Evolutionary conservation across 2,888 invertebrate species (phyloP).

Genomic region (Thera britannica): DNA sequence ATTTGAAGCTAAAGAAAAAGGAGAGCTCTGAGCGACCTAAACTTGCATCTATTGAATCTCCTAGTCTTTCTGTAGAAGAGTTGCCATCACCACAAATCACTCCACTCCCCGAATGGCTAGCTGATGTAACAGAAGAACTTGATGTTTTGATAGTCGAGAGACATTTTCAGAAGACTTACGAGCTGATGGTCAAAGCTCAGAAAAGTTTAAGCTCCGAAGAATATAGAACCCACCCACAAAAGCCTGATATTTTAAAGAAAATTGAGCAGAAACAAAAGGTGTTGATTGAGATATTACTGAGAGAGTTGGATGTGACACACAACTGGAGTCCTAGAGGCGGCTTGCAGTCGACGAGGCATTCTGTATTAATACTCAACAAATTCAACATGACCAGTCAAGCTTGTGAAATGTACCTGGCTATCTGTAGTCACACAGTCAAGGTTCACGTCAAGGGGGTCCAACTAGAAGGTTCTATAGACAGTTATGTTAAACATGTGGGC

Average conservation of each 20-base stretch:
- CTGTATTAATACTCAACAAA: constrained; percentile 93
- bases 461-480: constrained; percentile 90
- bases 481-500: constrained; percentile 92
- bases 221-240: constrained; percentile 71
- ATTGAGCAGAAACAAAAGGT: constrained; percentile 89
- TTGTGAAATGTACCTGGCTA: constrained; percentile 91
- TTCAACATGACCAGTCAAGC: constrained; percentile 89
- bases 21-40: constrained; percentile 72
- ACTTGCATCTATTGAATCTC: constrained; percentile 72
- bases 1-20: constrained; percentile 83
- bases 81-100: constrained; percentile 70
- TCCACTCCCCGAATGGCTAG: constrained; percentile 92
- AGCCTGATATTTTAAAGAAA: constrained; percentile 76
- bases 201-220: constrained; percentile 71
- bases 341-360: constrained; percentile 92
- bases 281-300: constrained; percentile 94
- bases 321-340: constrained; percentile 96
- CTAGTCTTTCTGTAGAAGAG: constrained; percentile 78
- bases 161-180: constrained; percentile 96
- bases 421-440: constrained; percentile 92
- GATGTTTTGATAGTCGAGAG: constrained; percentile 98
- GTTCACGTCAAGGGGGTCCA: constrained; percentile 92
- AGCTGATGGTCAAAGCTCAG: constrained; percentile 87
- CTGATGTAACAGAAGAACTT: constrained; percentile 96
- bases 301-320: constrained; percentile 94